phyloP scores from a whole-genome alignment of 2,888 invertebrate genomes.

The Achlya flavicornis region DNA sequence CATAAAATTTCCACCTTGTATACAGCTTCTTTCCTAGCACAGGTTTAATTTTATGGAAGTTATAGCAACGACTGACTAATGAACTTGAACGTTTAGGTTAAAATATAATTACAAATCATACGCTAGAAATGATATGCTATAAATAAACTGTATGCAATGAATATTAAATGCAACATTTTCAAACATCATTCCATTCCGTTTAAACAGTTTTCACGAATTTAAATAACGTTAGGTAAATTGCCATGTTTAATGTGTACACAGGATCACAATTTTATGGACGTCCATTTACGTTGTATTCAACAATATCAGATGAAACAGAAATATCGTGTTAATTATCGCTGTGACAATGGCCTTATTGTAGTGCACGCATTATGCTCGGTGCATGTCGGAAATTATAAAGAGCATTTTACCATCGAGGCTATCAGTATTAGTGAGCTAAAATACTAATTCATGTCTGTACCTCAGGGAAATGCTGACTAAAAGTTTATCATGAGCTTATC shows the following conservation, averaged over 20 bases:
- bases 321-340: slow-evolving; percentile 49
- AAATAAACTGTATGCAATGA: background rate
- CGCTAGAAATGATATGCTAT: background rate
- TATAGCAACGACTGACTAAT: too few species aligned
- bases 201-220: slow-evolving; percentile 31
- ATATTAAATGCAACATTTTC: slow-evolving; percentile 19
- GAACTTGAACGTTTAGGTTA: too few species aligned
- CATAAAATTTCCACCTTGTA: too few species aligned
- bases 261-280: slow-evolving; percentile 31
- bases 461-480: background rate
- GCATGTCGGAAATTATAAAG: background rate
- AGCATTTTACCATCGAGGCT: background rate
- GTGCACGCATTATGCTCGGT: slow-evolving; percentile 8
- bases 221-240: slow-evolving; percentile 29
- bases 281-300: slow-evolving; percentile 27
- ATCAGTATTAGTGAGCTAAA: background rate
- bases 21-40: too few species aligned
- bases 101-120: too few species aligned
- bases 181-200: slow-evolving; percentile 19
- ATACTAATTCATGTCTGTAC: slow-evolving; percentile 1
- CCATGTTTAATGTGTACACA: slow-evolving; percentile 26
- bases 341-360: slow-evolving; percentile 43
- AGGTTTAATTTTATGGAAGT: too few species aligned
- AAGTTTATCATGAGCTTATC: background rate
- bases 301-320: slow-evolving; percentile 53